Percentiles rank a stretch among this genome's conserved stretches.
These are phyloP conservation scores for Tachystola acroxantha DNA, from an alignment of 2,888 invertebrate species.

Conservation along the genomic window DNA sequence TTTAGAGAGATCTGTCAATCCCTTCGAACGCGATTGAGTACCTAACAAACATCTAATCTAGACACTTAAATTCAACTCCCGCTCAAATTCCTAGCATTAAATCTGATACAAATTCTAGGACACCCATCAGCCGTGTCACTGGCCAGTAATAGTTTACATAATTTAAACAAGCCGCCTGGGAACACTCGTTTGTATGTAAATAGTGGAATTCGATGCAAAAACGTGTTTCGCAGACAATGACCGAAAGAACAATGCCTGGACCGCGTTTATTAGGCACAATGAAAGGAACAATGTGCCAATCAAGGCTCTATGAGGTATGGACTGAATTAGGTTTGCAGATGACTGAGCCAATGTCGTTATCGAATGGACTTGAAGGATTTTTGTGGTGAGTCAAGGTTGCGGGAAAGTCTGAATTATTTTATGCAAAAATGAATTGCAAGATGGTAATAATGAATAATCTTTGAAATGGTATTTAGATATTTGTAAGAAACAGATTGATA, in stretches of 20 bases:
- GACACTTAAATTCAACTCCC: no score
- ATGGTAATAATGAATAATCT: no score
- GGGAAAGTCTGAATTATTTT: no score
- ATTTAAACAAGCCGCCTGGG: conserved; percentile 7
- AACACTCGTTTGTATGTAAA: conserved; percentile 53
- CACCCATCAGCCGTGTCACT: not conserved
- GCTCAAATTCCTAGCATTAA: no score
- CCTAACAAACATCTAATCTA: no score
- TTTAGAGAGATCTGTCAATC: no score
- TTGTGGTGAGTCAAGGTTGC: no score
- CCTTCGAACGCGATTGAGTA: no score
- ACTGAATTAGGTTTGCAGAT: conserved; percentile 5
- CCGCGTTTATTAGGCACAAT: conserved; percentile 39
- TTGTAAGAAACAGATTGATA: no score
- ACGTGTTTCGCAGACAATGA: conserved; percentile 48
- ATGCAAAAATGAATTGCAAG: no score
- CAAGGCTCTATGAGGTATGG: conserved; percentile 4
- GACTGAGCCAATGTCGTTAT: not conserved
- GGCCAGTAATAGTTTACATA: conserved; percentile 6
- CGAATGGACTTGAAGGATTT: not conserved
- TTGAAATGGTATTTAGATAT: no score
- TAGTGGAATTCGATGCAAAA: conserved; percentile 40
- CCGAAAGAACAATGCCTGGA: conserved; percentile 46
- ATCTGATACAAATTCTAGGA: not conserved
- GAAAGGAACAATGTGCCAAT: conserved; percentile 39